Conservation (phyloP, 2,113 vertebrate genomes). For the Hydropotes inermis region DNA sequence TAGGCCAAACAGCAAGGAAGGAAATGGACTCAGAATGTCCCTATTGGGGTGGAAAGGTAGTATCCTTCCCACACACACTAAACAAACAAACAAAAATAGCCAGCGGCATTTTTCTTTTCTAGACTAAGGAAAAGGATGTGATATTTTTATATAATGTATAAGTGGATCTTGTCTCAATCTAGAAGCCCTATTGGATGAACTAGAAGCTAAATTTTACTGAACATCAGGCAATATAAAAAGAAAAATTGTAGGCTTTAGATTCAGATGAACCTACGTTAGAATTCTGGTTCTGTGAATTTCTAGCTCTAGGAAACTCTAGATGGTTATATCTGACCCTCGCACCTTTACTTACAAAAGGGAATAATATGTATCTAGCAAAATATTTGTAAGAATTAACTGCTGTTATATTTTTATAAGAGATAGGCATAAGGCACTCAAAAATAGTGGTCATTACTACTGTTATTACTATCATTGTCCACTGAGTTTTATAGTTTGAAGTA, state of each 20-base stretch:
- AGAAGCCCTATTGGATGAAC: background rate
- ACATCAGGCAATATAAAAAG: background rate
- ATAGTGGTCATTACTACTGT: background rate
- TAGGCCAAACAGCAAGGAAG: background rate
- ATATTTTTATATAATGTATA: background rate
- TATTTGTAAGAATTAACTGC: background rate
- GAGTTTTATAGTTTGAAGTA: background rate
- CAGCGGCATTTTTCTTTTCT: background rate
- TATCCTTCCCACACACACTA: background rate
- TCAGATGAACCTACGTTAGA: background rate
- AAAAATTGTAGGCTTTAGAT: background rate
- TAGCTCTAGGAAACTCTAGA: background rate
- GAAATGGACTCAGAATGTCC: background rate
- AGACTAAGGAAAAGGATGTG: background rate
- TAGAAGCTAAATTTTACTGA: background rate
- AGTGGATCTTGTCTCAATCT: background rate
- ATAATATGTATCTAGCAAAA: background rate
- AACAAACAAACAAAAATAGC: background rate
- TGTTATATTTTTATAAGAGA: background rate
- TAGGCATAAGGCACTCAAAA: background rate
- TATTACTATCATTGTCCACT: background rate
- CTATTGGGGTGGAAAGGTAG: background rate
- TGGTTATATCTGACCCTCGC: background rate
- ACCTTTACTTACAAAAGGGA: background rate
- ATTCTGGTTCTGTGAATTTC: background rate